Evolutionary conservation across 2,113 vertebrate genomes (phyloP).

Genomic region (Ochotona curzoniae): DNA sequence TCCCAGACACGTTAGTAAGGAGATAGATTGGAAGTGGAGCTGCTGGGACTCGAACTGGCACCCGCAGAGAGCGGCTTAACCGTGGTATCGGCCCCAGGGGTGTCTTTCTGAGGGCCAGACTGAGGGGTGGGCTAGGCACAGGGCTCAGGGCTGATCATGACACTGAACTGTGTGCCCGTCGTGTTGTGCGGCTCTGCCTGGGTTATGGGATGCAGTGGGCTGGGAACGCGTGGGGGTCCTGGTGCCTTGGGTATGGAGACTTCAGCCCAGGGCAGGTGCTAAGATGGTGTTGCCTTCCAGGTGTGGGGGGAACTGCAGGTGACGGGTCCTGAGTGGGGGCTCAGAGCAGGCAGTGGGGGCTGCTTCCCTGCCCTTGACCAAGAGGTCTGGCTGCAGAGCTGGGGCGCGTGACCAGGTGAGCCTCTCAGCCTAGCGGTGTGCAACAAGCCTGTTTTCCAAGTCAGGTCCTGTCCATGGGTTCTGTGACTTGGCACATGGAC

Average conservation of each 20-base stretch:
- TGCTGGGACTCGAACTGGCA: no score
- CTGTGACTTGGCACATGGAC: background rate
- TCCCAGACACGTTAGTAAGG: no score
- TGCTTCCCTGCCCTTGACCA: accelerated
- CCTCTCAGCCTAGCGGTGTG: background rate
- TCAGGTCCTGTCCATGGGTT: background rate
- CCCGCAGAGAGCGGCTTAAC: no score
- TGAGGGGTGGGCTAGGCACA: background rate
- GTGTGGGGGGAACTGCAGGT: background rate
- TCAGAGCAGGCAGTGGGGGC: background rate
- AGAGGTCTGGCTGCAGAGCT: no score
- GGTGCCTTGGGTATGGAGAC: background rate
- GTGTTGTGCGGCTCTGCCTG: background rate
- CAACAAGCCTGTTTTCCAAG: background rate
- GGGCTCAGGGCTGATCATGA: no score
- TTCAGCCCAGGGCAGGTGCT: background rate
- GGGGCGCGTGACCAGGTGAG: no score
- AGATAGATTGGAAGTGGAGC: no score
- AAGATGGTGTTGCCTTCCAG: background rate
- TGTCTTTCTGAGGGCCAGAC: no score
- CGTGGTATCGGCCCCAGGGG: no score
- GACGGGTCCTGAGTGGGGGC: background rate
- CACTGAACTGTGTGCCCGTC: background rate
- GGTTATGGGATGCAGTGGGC: no score
- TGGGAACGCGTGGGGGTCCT: background rate